Base-by-base conservation (phyloP, 2,888 invertebrate genomes). In the Micropterix aruncella region DNA sequence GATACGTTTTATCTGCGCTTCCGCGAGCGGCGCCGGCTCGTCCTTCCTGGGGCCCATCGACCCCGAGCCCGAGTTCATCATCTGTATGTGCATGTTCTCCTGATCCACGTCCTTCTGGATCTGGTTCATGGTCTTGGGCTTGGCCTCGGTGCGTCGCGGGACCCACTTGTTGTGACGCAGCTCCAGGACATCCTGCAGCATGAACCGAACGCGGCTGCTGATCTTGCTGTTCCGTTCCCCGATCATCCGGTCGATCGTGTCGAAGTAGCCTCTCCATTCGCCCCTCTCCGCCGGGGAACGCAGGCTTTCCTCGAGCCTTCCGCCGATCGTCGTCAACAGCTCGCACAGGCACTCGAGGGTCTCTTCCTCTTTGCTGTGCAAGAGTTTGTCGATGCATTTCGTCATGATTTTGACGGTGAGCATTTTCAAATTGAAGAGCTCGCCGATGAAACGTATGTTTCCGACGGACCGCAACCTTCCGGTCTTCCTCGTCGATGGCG, bases 51-150 rank as follows among this genome's bases (percentile, higher is more conserved):
- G 67, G 70, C 36, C 80, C 80, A 47, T 80, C 80, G 47, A 77
- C n/a, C n/a, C n/a, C n/a, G n/a, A n/a, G 73, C 16, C 66, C 61
- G 27, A 27, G 27, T 27, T 27, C 27, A 27, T 27, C 5, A 7
- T 5, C 12, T 82, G 79, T 49, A 78, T 77, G 48, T 86, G 84
- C 49, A 84, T 65, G 55, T 87, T 82, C 53, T 93, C 91, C 44
- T 78, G 80, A 54, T 89, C 86, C 9, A 87, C 85, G 61, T 94
- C 93, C 55, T 84, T 82, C 56, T 90, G 87, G 48, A 96, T 92
- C 66, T 95, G 88, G 55, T 91, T 92, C 70, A 96, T 92, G 52
- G 89, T 95, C 61, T 92, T 95, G 2, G 95, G 95, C 57, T 84
- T 86, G 37, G 82, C 80, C 53, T 93, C 91, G 12, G 67, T 65